A percentile compares a stretch with the other conserved stretches of the same genome.
These are phyloP conservation scores for Centroberyx gerrardi DNA, from an alignment of 2,797 vertebrate genomes.

Conservation along the genomic window DNA sequence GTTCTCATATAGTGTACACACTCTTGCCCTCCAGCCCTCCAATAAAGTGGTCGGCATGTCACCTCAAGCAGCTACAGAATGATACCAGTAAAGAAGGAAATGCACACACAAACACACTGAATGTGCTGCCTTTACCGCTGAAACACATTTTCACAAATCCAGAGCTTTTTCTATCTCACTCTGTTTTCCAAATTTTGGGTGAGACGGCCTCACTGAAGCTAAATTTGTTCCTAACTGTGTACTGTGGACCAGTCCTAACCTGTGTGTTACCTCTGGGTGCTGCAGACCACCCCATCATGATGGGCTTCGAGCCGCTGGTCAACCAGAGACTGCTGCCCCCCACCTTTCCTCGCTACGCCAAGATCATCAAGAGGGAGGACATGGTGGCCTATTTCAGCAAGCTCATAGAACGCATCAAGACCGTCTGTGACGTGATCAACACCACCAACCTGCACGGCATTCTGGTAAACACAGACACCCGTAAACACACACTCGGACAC, in stretches of 20 bases:
- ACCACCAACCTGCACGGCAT: conserved; percentile 97
- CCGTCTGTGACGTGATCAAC: conserved; percentile 97
- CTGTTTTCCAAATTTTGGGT: no score
- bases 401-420: conserved; percentile 97
- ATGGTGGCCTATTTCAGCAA: conserved; percentile 98
- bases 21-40: conserved; percentile 1
- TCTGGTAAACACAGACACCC: conserved; percentile 85
- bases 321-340: conserved; percentile 98
- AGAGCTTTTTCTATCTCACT: no score
- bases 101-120: neutral
- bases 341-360: conserved; percentile 98
- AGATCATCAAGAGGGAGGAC: conserved; percentile 99
- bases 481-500: neutral
- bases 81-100: neutral
- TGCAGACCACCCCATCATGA: conserved; percentile 99
- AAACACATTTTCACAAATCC: neutral
- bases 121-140: neutral
- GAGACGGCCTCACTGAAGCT: no score
- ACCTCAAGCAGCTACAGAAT: neutral
- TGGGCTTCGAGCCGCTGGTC: conserved; percentile 98
- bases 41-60: neutral
- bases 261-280: conserved; percentile 2
- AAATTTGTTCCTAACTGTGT: no score
- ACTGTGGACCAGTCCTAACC: neutral
- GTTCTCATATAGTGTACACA: neutral